Conservation (phyloP, 2,888 invertebrate genomes). For the Deroplatys truncata region DNA sequence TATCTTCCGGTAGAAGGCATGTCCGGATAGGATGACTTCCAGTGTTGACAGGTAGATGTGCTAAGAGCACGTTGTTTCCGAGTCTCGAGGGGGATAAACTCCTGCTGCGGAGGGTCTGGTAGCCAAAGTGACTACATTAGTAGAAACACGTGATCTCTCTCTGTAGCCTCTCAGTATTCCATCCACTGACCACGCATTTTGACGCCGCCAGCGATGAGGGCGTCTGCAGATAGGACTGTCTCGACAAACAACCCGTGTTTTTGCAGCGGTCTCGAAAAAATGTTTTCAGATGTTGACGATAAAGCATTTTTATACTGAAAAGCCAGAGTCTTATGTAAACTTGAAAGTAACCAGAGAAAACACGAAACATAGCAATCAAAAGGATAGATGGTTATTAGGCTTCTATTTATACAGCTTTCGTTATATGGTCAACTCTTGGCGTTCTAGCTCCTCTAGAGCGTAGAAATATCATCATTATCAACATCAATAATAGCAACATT, state of each 20-base stretch:
- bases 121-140: conserved; percentile 22
- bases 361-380: too few relatives aligned
- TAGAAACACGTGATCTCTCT: neutral
- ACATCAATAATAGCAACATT: too few relatives aligned
- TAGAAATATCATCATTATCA: too few relatives aligned
- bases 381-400: too few relatives aligned
- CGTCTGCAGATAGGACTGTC: neutral
- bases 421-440: too few relatives aligned
- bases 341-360: too few relatives aligned
- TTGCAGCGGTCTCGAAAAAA: neutral
- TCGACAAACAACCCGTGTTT: neutral
- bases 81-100: conserved; percentile 18
- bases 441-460: too few relatives aligned
- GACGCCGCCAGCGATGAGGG: neutral
- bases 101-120: neutral
- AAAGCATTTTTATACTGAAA: too few relatives aligned
- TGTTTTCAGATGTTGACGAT: too few relatives aligned
- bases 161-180: neutral
- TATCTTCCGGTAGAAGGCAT: neutral
- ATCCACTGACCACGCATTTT: neutral
- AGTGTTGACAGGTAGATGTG: conserved; percentile 19
- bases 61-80: conserved; percentile 9
- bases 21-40: conserved; percentile 14
- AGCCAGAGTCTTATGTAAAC: too few relatives aligned
- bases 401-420: too few relatives aligned